A percentile compares a stretch with the other conserved stretches of the same genome.
phyloP scores from a whole-genome alignment of 2,113 vertebrate genomes.

The Trogon surrucura region DNA sequence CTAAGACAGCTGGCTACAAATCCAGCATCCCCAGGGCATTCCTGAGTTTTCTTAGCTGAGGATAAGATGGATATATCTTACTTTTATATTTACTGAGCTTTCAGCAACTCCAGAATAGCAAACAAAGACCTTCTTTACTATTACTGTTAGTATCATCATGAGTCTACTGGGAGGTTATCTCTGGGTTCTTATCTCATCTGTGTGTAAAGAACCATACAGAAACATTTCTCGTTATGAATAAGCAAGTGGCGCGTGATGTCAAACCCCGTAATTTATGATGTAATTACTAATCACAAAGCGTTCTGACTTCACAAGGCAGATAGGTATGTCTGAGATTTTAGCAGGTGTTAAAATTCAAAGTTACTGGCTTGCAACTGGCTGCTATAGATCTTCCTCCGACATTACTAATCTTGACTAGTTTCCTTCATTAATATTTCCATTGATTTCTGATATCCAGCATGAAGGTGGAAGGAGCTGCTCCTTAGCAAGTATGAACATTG shows the following conservation, averaged over 20 bases:
- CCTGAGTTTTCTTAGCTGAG: conserved; percentile 37
- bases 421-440: neutral
- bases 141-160: neutral
- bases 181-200: neutral
- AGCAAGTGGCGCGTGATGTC: neutral
- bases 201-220: neutral
- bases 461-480: neutral
- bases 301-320: neutral
- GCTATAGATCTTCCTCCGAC: neutral
- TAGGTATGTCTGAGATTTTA: neutral
- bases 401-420: neutral
- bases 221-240: neutral
- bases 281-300: neutral
- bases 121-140: neutral
- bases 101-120: conserved; percentile 28
- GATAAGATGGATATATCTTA: conserved; percentile 44
- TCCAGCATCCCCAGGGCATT: conserved; percentile 36
- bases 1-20: conserved; percentile 20
- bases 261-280: neutral
- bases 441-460: neutral
- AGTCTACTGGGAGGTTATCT: neutral
- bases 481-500: neutral
- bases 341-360: neutral
- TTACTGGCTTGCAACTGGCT: neutral
- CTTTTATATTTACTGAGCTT: conserved; percentile 53